A percentile compares a stretch with the other conserved stretches of the same genome.
Evolutionary conservation across 2,113 vertebrate genomes (phyloP).

Genomic region (Gopherus evgoodei): DNA sequence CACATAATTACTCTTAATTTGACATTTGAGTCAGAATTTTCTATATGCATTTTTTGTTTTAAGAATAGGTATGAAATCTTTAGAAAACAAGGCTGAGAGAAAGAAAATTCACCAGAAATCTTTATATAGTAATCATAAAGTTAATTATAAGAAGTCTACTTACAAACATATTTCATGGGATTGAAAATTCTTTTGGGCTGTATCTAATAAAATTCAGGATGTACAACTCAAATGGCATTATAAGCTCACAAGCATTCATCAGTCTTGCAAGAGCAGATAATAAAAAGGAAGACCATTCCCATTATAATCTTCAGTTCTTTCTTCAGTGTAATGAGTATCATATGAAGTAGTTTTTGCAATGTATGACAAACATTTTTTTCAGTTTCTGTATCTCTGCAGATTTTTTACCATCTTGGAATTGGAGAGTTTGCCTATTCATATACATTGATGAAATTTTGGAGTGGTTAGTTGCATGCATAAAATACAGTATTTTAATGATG

Average conservation of each 20-base stretch:
- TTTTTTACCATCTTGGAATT: slow-evolving; percentile 5
- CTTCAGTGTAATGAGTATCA: neutral
- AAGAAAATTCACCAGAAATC: neutral
- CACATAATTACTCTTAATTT: neutral
- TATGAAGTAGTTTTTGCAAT: neutral
- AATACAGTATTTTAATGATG: neutral
- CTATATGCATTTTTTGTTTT: neutral
- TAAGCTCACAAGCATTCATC: neutral
- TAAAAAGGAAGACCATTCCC: neutral
- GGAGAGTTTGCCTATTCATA: slow-evolving; percentile 2
- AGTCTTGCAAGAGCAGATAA: neutral
- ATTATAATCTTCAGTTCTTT: neutral
- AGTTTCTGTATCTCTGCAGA: neutral
- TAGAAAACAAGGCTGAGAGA: neutral
- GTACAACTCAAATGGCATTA: neutral
- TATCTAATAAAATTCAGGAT: neutral
- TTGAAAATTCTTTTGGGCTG: neutral
- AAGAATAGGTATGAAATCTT: neutral
- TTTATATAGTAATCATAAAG: neutral
- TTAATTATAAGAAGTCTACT: neutral
- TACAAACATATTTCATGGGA: neutral
- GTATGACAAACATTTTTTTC: slow-evolving; percentile 18
- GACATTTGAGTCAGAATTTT: neutral
- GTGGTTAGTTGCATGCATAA: slow-evolving; percentile 8
- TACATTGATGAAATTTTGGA: slow-evolving; percentile 47